Conservation (phyloP, 2,113 vertebrate species). For the Dipodomys merriami region DNA sequence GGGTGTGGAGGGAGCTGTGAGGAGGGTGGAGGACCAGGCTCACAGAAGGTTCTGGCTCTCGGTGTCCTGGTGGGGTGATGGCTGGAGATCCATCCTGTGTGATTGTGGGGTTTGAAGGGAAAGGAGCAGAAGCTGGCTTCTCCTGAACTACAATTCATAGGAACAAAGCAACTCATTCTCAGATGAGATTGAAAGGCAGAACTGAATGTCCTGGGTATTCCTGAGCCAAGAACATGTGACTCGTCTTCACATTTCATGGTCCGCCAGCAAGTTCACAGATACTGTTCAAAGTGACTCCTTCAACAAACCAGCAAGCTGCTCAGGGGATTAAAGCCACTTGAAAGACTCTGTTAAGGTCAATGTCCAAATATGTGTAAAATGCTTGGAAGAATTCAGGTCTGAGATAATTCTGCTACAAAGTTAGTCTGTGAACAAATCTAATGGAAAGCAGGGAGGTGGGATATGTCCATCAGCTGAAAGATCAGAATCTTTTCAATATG, state of each 20-base stretch:
- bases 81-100: background rate
- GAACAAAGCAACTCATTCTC: background rate
- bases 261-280: background rate
- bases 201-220: background rate
- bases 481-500: background rate
- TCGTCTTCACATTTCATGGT: background rate
- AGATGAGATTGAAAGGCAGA: background rate
- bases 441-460: background rate
- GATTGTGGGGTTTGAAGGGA: background rate
- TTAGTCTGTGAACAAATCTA: constrained; percentile 2
- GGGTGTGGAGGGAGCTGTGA: background rate
- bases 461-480: background rate
- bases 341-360: constrained; percentile 2
- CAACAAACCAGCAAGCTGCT: background rate
- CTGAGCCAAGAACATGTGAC: background rate
- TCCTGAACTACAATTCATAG: background rate
- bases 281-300: constrained; percentile 42
- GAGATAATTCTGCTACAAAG: constrained; percentile 46
- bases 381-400: constrained; percentile 53
- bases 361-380: constrained; percentile 34
- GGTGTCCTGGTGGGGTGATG: too few relatives aligned
- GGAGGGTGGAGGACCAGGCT: background rate
- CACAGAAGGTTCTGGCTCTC: background rate
- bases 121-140: background rate
- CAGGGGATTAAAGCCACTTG: background rate